Evolutionary conservation across 1,140 invertebrate genomes (phyloP), one percentile per base, ranked within the genome.

Genomic region (Acyrthosiphon pisum): DNA sequence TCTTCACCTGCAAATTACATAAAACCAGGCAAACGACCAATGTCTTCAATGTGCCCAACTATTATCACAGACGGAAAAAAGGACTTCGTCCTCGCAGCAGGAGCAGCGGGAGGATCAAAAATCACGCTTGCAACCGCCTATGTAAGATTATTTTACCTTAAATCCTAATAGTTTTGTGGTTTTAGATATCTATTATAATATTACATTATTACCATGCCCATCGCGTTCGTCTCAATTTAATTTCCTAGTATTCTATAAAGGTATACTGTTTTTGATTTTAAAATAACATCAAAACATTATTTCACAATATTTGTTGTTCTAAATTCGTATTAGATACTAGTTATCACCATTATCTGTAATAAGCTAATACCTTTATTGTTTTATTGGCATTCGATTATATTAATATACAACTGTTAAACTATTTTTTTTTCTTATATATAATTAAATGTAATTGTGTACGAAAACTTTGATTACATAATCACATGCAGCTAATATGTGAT

Each of bases 41-140:
- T 99, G 94, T 99, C 98, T 68, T 99, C 98, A 1, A 99, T 99
- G 98, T 96, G 96, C 94, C 99, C 99, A 0, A 95, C 97, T 2
- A 97, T 99, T 89, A 95, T 99, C 35, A 94, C 97, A 1, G 96
- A 97, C 91, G 94, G 95, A 56, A 95, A 96, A 81, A 96, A 96
- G 3, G 95, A 97, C 4, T 97, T 97, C 0, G 95, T 96, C 41
- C 94, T 98, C 89, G 96, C 98, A 4, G 95, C 98, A 44, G 98
- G 99, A 37, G 98, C 97, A 1, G 97, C 98, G 0, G 99, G 99
- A 23, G 99, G 99, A 9, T 97, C 97, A 0, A 97, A 97, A 95
- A 99, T 99, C 68, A 98, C 98, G 0, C 97, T 98, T 3, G 96
- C 97, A 93, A 96, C 97, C 0, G 97, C 98, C 2, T 95, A 97